Evolutionary conservation across 1,140 invertebrate genomes (phyloP), one percentile per base, ranked within the genome.

Genomic region (Lordiphosa collinella): DNA sequence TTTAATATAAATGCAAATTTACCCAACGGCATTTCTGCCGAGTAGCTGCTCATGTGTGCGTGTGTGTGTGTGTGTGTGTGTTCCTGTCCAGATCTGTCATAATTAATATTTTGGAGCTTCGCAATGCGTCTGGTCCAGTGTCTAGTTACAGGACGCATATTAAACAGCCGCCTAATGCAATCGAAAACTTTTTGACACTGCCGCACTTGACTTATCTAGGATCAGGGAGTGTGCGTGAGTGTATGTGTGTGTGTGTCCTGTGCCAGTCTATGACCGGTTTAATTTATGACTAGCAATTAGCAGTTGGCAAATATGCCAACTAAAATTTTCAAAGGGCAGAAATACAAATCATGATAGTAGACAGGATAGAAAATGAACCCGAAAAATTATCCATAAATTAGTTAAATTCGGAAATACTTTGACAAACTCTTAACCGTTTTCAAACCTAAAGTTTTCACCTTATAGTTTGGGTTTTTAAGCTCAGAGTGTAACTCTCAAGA

Each of bases 1-100:
- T 82, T 82, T 82, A 82, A 82, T 82, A 82, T 82, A 82, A 84
- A 82, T 82, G 76, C 76, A 82, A 82, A 82, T 82, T 82, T 84
- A 52, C 60, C 65, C 75, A 82, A 65, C 61, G 75, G 65, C 76
- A 84, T 51, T 25, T 25, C 22, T 25, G 7, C 3, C 22, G 5
- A 25, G 22, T 7, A 25, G 22, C 22, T 7, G 54, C 54, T 35
- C 47, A 61, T 44, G 59, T 38, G 35, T 65, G 38, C 64, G 49
- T 36, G 46, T 58, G 49, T 64, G 46, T 57, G 53, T 50, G 32
- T 52, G 64, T 65, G n/a, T 44, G 55, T 18, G 40, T 32, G 31
- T 6, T 54, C 31, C 35, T 43, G 35, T 48, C 41, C 43, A 58
- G 53, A 66, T 59, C 75, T 82, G 75, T 82, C 76, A 82, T 82